These are phyloP conservation scores for Acronicta aceris DNA, from an alignment of 2,888 invertebrate genomes.

Conservation along the genomic window DNA sequence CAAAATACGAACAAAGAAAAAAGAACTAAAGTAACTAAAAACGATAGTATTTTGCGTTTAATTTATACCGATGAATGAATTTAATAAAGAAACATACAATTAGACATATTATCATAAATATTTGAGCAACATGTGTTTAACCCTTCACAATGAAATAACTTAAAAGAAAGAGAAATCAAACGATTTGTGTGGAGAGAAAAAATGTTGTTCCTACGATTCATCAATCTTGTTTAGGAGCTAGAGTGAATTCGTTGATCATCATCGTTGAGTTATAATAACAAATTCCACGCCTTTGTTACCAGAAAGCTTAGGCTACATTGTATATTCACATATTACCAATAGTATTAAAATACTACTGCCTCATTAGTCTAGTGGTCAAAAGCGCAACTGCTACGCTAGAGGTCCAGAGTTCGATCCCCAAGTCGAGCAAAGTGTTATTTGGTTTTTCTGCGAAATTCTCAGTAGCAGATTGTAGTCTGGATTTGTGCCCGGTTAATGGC, in stretches of 20 bases:
- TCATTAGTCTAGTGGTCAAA: too few relatives aligned
- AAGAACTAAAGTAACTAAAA: neutral
- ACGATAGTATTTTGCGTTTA: conserved; percentile 15
- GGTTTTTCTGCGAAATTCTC: too few relatives aligned
- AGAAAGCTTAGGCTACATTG: too few relatives aligned
- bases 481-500: too few relatives aligned
- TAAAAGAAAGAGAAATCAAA: conserved; percentile 61
- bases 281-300: too few relatives aligned
- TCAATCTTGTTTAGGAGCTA: conserved; percentile 57
- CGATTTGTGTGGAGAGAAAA: conserved; percentile 58
- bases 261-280: neutral
- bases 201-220: conserved; percentile 59
- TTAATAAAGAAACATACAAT: conserved; percentile 62
- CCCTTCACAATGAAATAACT: conserved; percentile 64
- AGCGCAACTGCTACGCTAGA: too few relatives aligned
- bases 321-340: too few relatives aligned
- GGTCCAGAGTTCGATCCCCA: too few relatives aligned
- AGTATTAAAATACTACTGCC: too few relatives aligned
- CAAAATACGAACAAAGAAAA: too few relatives aligned
- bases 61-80: conserved; percentile 41
- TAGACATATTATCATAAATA: conserved; percentile 67
- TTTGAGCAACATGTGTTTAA: conserved; percentile 60
- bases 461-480: too few relatives aligned
- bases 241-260: neutral
- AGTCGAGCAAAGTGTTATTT: too few relatives aligned